Evolutionary conservation across 2,113 vertebrate species (phyloP).

Genomic region (Amazona guildingii): DNA sequence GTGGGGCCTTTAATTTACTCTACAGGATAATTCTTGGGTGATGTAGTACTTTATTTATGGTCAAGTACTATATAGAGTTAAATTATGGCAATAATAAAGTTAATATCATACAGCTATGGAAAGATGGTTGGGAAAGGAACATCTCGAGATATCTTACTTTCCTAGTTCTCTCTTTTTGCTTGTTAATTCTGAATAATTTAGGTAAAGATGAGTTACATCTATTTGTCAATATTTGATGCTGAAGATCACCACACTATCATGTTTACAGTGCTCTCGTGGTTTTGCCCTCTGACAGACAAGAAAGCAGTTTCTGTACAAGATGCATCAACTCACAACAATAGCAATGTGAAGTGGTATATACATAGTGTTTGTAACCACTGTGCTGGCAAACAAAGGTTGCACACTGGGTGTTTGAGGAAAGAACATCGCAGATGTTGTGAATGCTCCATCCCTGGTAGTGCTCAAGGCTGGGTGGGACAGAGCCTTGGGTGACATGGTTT

Average conservation of each 20-base stretch:
- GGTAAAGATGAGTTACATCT: background rate
- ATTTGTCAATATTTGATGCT: slow-evolving; percentile 8
- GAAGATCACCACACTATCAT: background rate
- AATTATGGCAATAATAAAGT: background rate
- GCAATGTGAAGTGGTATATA: no score
- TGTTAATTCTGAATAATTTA: slow-evolving; percentile 14
- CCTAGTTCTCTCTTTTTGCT: background rate
- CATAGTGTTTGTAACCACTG: background rate
- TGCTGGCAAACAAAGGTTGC: background rate
- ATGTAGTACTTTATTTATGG: background rate
- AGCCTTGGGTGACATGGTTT: no score
- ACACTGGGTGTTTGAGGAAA: background rate
- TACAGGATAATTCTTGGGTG: background rate
- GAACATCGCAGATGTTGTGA: background rate
- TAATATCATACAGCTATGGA: background rate
- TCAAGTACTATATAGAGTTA: background rate
- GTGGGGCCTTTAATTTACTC: background rate
- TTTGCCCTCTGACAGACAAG: background rate
- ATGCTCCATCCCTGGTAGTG: no score
- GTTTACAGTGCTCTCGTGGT: background rate
- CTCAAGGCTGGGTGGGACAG: no score
- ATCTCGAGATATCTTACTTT: background rate
- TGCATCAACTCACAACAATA: background rate
- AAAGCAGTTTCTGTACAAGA: background rate
- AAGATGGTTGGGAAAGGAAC: background rate